Percentiles rank a stretch among this genome's conserved stretches.
phyloP scores from a whole-genome alignment of 1,140 invertebrate genomes.

The Zaprionus gabonicus region DNA sequence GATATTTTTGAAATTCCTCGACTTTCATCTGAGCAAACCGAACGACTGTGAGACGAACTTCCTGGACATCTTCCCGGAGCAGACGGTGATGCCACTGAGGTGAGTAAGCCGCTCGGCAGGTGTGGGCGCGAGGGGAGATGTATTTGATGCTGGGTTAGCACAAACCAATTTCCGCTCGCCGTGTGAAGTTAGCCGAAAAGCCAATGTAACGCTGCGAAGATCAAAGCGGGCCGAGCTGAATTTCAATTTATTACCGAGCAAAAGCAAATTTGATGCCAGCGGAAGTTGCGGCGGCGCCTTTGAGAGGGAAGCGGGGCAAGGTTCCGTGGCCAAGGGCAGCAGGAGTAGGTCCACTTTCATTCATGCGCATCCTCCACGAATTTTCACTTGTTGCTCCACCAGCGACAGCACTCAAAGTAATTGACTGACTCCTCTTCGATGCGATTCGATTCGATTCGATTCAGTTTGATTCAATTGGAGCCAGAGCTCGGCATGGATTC shows the following conservation, averaged over 20 bases:
- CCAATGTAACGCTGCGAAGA: constrained; percentile 52
- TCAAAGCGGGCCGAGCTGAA: constrained; percentile 65
- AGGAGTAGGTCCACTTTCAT: neutral
- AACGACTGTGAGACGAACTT: constrained; percentile 94
- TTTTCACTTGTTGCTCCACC: constrained; percentile 42
- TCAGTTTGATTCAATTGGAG: neutral
- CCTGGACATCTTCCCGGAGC: constrained; percentile 90
- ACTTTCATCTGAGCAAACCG: constrained; percentile 89
- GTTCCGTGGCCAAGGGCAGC: too few relatives aligned
- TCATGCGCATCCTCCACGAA: constrained; percentile 30
- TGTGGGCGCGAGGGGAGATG: neutral
- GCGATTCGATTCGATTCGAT: constrained; percentile 15
- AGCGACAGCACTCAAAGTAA: constrained; percentile 66
- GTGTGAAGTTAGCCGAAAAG: constrained; percentile 54
- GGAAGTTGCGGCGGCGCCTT: constrained; percentile 68
- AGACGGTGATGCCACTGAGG: constrained; percentile 87
- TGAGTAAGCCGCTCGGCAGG: constrained; percentile 36
- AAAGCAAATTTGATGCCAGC: constrained; percentile 70
- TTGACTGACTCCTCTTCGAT: constrained; percentile 56
- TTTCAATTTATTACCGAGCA: constrained; percentile 77
- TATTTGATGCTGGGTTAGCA: constrained; percentile 1
- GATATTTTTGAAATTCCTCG: constrained; percentile 90
- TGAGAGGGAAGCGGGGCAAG: neutral
- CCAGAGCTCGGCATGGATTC: neutral
- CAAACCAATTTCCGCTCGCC: constrained; percentile 74